Base-by-base conservation (phyloP, 2,113 vertebrate genomes). In the Psammodynastes pulverulentus region DNA sequence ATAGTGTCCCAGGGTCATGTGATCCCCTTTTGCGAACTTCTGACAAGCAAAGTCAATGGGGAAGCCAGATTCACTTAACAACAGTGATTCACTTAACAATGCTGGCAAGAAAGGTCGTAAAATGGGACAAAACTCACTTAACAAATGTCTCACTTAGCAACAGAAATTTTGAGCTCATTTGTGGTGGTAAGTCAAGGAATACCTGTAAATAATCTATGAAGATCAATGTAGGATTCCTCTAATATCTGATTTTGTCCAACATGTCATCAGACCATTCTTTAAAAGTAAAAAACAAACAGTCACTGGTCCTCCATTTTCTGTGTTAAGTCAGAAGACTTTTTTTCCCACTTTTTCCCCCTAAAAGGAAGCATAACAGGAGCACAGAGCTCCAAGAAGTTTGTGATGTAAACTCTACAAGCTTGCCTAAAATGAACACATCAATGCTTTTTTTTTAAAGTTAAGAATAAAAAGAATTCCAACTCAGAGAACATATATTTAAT, bases 281-380 rank as follows among this genome's bases (percentile, higher is more conserved):
- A 0, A 21, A 23, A 54, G 26, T 23, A 5, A 54, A 43, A 29
- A 84, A 53, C 56, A 3, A 1, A 23, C 34, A 92, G 48, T 91
- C 88, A 86, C 1, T 84, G 56, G 10, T 15, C 24, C 56, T 95
- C 58, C 92, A 1, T 51, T 4, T 91, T 96, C 92, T n/a, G 91
- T n/a, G 51, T 51, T 45, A 79, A 46, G 7, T 54, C 12, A 53
- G 1, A 52, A 19, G 49, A 45, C 51, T 51, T 5, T 3, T 51
- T 43, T 34, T 24, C 8, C 15, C 26, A 45, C 24, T 92, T 58
- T 26, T 52, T 48, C 72, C 52, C 56, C 9, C 34, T 52, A 49
- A 67, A 43, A 45, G 24, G 56, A 58, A 24, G 56, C 56, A 58
- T 58, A 26, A 29, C 88, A 52, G 43, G 56, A 56, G 17, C 86